Base-by-base conservation (phyloP, 2,888 invertebrate species). In the Caenorhabditis sp. region DNA sequence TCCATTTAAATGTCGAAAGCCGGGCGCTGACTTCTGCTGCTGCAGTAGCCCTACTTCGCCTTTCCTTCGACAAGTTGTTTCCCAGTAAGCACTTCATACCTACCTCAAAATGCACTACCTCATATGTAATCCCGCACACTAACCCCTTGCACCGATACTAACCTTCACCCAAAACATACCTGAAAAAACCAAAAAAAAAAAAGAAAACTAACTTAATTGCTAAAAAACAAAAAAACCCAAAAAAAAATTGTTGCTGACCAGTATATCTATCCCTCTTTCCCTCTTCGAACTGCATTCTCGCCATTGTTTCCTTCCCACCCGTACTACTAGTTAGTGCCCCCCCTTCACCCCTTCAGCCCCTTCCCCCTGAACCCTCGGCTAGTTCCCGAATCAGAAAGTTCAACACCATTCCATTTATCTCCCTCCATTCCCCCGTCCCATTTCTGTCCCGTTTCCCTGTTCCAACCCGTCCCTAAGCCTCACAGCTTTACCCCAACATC, bases 121-220 rank as follows among this genome's bases (percentile, higher is more conserved):
- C 47, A 47, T 47, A 20, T 18, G 2, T 40, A 18, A 3, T 9
- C 47, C 3, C 18, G 18, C 47, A 47, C 47, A 3, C 47, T 47
- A 51, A 22, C 51, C 51, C 51, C 51, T 20, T 51, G 51, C 51
- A 51, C 51, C 51, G 24, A 51, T 26, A 51, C 51, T 51, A 51
- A 51, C 51, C 51, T 4, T 51, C 55, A 28, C 28, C 26, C 26
- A 55, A 35, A 58, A 58, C 18, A 58, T 20, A 28, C 13, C 1
- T 6, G 6, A 37, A 37, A 58, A 58, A 56, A 32, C 56, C 35
- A 4, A 18, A 37, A 58, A 58, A 35, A 35, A 58, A 9, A 24
- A 24, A 24, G 13, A 26, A 24, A 53, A 53, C 3, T 24, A 24
- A 15, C 24, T 11, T 22, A 50, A 28, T 3, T 32, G n/a, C 5